Percentiles rank a stretch among this genome's conserved stretches.
phyloP scores from a whole-genome alignment of 2,888 invertebrate species.

The Phalera bucephala region DNA sequence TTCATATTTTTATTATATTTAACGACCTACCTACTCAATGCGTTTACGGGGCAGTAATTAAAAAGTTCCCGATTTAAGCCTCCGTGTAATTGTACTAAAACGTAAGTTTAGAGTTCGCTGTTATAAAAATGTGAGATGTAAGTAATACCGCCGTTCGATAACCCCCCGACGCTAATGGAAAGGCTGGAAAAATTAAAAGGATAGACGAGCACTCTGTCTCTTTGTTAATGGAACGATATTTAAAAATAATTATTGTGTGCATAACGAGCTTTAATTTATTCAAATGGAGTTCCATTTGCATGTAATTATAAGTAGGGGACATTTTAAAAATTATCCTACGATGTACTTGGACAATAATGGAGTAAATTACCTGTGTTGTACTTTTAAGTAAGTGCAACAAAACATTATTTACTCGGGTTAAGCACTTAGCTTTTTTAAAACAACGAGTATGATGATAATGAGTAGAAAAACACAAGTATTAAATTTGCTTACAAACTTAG shows the following conservation, averaged over 20 bases:
- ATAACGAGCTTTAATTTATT: slow-evolving; percentile 24
- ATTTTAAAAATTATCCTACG: slow-evolving; percentile 17
- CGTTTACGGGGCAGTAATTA: slow-evolving; percentile 16
- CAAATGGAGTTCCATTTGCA: slow-evolving; percentile 20
- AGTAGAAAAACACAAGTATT: too few relatives aligned
- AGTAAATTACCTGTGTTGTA: too few relatives aligned
- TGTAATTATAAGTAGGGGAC: slow-evolving; percentile 17
- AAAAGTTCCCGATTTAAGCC: too few relatives aligned
- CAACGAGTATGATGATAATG: too few relatives aligned
- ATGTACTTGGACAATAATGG: neutral
- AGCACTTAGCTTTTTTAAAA: too few relatives aligned
- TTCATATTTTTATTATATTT: slow-evolving; percentile 61
- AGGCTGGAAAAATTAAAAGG: slow-evolving; percentile 22
- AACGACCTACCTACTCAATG: slow-evolving; percentile 38
- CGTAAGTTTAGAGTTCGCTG: too few relatives aligned
- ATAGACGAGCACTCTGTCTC: slow-evolving; percentile 24
- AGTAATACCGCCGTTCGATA: too few relatives aligned
- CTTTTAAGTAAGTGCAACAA: too few relatives aligned
- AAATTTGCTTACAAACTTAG: too few relatives aligned
- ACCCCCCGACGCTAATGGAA: slow-evolving; percentile 29
- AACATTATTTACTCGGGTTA: too few relatives aligned
- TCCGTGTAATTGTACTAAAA: too few relatives aligned
- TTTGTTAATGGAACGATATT: slow-evolving; percentile 37
- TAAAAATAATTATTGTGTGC: slow-evolving; percentile 39
- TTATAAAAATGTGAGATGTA: too few relatives aligned